Percentiles rank a stretch among this genome's conserved stretches.
Conservation (phyloP, 2,797 vertebrate genomes). For the Todus mexicanus region DNA sequence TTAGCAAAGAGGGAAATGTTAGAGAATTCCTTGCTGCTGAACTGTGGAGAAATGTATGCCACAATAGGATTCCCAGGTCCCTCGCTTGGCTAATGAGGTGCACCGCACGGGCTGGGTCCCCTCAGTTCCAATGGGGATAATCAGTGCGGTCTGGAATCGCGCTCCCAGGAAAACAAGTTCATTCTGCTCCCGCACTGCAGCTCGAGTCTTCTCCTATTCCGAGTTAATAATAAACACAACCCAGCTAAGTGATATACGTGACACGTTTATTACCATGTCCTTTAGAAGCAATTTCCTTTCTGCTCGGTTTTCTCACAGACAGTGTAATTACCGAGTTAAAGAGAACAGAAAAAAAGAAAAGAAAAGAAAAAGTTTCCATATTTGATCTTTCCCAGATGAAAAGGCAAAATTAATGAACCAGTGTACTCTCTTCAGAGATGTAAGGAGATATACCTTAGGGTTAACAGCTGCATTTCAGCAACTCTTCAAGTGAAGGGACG, state of each 20-base stretch:
- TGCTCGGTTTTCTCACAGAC: conserved; percentile 57
- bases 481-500: not conserved
- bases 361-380: not conserved
- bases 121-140: not conserved
- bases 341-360: not conserved
- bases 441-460: conserved; percentile 9
- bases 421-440: not conserved
- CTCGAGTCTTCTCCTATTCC: not conserved
- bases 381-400: conserved; percentile 63
- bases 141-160: not conserved
- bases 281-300: conserved; percentile 62
- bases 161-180: not conserved
- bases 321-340: conserved; percentile 41
- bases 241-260: conserved; percentile 23
- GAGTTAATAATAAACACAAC: conserved; percentile 42
- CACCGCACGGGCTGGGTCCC: rapidly evolving
- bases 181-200: rapidly evolving
- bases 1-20: not conserved
- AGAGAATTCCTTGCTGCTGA: conserved; percentile 25
- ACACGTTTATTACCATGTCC: conserved; percentile 50
- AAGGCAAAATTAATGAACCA: conserved; percentile 42
- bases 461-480: conserved; percentile 51
- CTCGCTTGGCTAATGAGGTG: not conserved
- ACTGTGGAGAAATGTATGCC: not conserved
- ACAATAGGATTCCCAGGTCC: not conserved